Percentiles rank a stretch among this genome's conserved stretches.
Evolutionary conservation across 2,797 vertebrate genomes (phyloP).

Genomic region (Zenarchopterus dispar): DNA sequence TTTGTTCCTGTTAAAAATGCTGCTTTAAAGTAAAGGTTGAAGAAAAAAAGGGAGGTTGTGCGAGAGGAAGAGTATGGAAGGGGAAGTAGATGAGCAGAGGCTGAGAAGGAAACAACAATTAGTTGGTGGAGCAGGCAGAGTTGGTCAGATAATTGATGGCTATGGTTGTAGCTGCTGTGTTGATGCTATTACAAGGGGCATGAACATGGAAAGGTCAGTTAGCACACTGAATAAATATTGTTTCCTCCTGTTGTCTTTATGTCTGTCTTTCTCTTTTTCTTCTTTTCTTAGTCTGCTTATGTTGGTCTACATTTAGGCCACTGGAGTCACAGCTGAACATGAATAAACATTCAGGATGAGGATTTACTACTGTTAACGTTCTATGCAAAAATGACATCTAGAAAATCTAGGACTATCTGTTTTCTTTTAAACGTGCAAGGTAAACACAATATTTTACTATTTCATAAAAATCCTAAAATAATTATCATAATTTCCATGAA

Average conservation of each 20-base stretch:
- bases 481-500: too few species aligned
- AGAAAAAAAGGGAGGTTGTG: conserved; percentile 6
- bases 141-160: conserved; percentile 74
- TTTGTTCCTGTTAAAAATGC: conserved; percentile 34
- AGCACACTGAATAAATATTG: conserved; percentile 60
- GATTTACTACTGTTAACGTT: conserved; percentile 38
- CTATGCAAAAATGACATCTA: too few species aligned
- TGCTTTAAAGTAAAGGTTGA: conserved; percentile 13
- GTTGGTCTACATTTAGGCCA: background rate
- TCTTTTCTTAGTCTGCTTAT: conserved; percentile 10
- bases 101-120: conserved; percentile 35
- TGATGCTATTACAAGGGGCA: conserved; percentile 78
- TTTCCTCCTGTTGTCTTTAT: conserved; percentile 42
- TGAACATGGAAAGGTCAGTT: conserved; percentile 75
- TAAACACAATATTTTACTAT: too few species aligned
- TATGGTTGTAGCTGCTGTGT: conserved; percentile 64
- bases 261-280: conserved; percentile 13
- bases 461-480: too few species aligned
- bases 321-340: conserved; percentile 20
- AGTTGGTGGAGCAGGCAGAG: conserved; percentile 48
- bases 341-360: conserved; percentile 8
- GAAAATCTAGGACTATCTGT: too few species aligned
- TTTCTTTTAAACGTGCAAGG: too few species aligned
- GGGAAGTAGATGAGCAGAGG: conserved; percentile 5
- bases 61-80: background rate